Percentiles rank a stretch among this genome's conserved stretches.
These are phyloP conservation scores for Tetramorium simillimum DNA, from an alignment of 1,140 invertebrate species.

Conservation along the genomic window DNA sequence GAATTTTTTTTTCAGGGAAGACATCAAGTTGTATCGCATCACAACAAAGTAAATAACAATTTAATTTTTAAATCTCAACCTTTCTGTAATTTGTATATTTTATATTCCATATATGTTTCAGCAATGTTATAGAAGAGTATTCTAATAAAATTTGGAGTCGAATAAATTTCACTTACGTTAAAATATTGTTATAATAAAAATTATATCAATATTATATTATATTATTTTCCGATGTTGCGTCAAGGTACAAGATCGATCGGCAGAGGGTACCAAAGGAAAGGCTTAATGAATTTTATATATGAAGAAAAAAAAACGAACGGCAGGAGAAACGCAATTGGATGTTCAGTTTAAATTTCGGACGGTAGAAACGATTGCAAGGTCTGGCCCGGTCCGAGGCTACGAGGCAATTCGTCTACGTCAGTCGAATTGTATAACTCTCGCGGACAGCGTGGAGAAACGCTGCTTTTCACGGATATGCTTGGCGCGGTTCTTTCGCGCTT, in stretches of 20 bases:
- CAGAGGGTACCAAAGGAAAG: background rate
- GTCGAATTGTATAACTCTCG: conserved; percentile 6
- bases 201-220: background rate
- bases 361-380: conserved; percentile 22
- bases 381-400: conserved; percentile 9
- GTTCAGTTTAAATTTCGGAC: background rate
- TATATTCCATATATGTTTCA: background rate
- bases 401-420: conserved; percentile 31
- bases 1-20: too few species aligned
- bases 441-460: conserved; percentile 17
- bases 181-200: background rate
- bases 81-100: background rate
- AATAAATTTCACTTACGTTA: background rate
- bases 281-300: background rate
- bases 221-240: background rate
- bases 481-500: background rate
- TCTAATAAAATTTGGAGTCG: background rate
- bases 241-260: background rate
- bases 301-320: background rate
- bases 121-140: background rate
- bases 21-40: background rate
- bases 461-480: conserved; percentile 14
- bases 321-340: background rate
- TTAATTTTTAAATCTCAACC: too few species aligned
- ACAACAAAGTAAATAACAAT: background rate